Evolutionary conservation across 2,888 invertebrate genomes (phyloP), one percentile per base, ranked within the genome.

Genomic region (Marronus borbonicus): DNA sequence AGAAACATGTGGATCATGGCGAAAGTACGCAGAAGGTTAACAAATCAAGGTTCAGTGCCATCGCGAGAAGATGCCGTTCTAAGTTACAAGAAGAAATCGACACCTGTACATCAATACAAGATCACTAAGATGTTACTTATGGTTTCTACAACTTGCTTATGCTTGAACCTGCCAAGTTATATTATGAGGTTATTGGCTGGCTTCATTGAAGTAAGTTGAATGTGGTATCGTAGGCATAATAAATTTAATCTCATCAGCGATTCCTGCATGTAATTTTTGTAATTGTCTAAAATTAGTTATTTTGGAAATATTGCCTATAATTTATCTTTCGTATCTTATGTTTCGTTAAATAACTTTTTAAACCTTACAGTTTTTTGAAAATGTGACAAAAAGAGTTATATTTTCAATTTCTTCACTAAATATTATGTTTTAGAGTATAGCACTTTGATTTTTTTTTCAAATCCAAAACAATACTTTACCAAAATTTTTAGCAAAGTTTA

Each of bases 61-160:
- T n/a, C 39, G 39, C 60, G 72, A 7, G 69, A 76, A 39, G 62
- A 78, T 24, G 64, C 17, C 24, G 17, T 85, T 90, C 70, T 84
- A 86, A 79, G 74, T 39, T 69, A 76, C 68, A 74, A 72, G 76
- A 77, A 88, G 80, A 84, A 87, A 76, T 83, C 86, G n/a, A 81
- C 85, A 78, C 74, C 74, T 74, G 74, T 83, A 80, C 77, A 84
- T 62, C 82, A 85, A 85, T 90, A 92, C 28, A 93, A 93, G 84
- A 91, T 96, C 80, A 96, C 96, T 52, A 93, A 94, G 85, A 96
- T 96, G 95, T 89, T 97, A 77, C 91, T 97, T 36, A 90, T 95
- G 75, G 95, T 96, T 0, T 96, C 96, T 1, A 92, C 93, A 0
- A 94, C 94, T 0, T 96, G 94, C 87, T 92, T 96, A 10, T 89